These are phyloP conservation scores for Eudyptes chrysolophus DNA, from an alignment of 2,113 vertebrate genomes.

Conservation along the genomic window DNA sequence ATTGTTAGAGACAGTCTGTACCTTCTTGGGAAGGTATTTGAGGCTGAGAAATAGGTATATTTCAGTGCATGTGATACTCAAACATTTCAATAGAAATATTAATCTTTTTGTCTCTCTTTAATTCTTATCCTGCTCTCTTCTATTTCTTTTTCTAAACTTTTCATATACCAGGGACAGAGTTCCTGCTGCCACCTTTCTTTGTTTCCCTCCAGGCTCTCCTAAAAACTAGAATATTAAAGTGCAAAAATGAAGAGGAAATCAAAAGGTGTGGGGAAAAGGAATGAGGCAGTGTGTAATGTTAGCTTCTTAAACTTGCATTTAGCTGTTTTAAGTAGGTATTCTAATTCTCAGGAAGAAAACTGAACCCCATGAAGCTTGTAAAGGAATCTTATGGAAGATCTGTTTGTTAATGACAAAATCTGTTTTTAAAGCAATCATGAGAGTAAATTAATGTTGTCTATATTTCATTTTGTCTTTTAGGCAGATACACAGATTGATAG, in stretches of 20 bases:
- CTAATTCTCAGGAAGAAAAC: not conserved
- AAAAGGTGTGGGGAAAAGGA: not conserved
- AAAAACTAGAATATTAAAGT: not conserved
- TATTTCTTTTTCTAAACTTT: not conserved
- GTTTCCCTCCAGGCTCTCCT: not conserved
- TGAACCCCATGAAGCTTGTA: not conserved
- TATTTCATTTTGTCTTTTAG: constrained; percentile 72
- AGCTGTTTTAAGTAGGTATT: not conserved
- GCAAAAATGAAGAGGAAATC: not conserved
- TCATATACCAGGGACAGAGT: not conserved
- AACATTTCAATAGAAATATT: not conserved
- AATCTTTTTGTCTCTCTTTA: not conserved
- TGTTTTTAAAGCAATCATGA: not conserved
- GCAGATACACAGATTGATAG: constrained; percentile 93
- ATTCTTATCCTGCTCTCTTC: not conserved
- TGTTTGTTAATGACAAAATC: not conserved
- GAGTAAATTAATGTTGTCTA: not conserved
- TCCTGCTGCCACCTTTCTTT: not conserved
- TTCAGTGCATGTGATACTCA: not conserved
- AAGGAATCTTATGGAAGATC: not conserved
- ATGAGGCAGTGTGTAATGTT: not conserved
- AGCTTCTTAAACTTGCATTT: not conserved
- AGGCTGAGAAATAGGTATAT: not conserved
- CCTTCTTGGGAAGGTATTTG: not conserved
- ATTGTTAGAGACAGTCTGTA: not conserved